A percentile compares a stretch with the other conserved stretches of the same genome.
Evolutionary conservation across 2,888 invertebrate genomes (phyloP).

Genomic region (Ormyrus rosae): DNA sequence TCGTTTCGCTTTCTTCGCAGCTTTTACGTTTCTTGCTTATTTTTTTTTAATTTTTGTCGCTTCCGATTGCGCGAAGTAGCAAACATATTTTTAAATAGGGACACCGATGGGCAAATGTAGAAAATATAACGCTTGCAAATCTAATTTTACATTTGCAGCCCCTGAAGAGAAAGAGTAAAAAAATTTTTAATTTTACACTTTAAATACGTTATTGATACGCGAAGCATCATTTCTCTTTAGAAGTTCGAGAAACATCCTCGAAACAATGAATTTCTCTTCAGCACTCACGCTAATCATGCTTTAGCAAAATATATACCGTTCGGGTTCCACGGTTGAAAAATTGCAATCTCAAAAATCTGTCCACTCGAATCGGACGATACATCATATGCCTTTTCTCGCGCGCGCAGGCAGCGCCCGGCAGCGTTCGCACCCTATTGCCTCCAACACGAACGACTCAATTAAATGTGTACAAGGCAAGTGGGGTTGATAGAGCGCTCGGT

Average conservation of each 20-base stretch:
- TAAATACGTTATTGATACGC: neutral
- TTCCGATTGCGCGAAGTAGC: neutral
- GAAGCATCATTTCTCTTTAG: no score
- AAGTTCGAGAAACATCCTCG: no score
- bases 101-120: no score
- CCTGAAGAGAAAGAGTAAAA: no score
- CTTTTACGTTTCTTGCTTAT: no score
- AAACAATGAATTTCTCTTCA: no score
- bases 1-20: slow-evolving; percentile 2
- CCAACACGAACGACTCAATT: slow-evolving; percentile 75
- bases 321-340: slow-evolving; percentile 5
- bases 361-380: slow-evolving; percentile 44
- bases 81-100: neutral
- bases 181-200: neutral
- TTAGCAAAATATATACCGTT: no score
- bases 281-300: no score
- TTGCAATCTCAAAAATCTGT: slow-evolving; percentile 48
- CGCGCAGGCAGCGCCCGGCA: slow-evolving; percentile 30
- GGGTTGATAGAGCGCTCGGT: slow-evolving; percentile 73
- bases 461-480: slow-evolving; percentile 74
- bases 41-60: slow-evolving; percentile 15
- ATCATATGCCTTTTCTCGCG: slow-evolving; percentile 48
- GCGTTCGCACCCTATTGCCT: slow-evolving; percentile 74
- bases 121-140: no score
- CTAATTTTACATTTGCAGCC: no score